These are phyloP conservation scores for Bhutanitis thaidina DNA, from an alignment of 2,888 invertebrate genomes.

Conservation along the genomic window DNA sequence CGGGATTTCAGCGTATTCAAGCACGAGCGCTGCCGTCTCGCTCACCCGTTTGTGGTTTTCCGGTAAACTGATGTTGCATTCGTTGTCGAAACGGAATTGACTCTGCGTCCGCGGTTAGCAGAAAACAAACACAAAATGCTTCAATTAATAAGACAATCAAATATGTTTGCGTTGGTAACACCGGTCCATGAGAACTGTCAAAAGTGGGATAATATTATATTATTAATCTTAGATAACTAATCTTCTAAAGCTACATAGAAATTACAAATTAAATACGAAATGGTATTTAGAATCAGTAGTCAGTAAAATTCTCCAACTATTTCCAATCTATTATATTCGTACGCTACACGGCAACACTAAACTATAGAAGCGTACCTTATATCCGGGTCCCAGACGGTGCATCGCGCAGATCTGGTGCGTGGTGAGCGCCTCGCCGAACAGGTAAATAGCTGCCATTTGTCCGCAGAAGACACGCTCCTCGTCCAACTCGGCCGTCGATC, in stretches of 20 bases:
- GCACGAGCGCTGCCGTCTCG: slow-evolving; percentile 73
- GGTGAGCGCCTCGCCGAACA: slow-evolving; percentile 98
- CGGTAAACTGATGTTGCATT: slow-evolving; percentile 97
- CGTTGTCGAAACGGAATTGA: slow-evolving; percentile 99
- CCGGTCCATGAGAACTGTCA: too few relatives aligned
- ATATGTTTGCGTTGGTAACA: not conserved
- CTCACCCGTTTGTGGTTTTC: slow-evolving; percentile 99
- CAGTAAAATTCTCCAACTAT: not conserved
- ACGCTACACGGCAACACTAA: not conserved
- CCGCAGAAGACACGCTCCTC: slow-evolving; percentile 99
- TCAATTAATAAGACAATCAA: slow-evolving; percentile 6
- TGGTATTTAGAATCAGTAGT: too few relatives aligned
- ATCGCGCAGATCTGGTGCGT: slow-evolving; percentile 99
- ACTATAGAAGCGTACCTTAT: slow-evolving; percentile 86
- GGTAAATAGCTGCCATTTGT: slow-evolving; percentile 99
- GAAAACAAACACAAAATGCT: slow-evolving; percentile 42
- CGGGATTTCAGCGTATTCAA: slow-evolving; percentile 51
- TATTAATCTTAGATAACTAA: too few relatives aligned
- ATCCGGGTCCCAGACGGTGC: slow-evolving; percentile 98
- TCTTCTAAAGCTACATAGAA: too few relatives aligned
- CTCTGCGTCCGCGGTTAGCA: slow-evolving; percentile 85
- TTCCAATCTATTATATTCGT: not conserved
- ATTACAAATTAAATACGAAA: too few relatives aligned
- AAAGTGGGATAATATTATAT: too few relatives aligned
- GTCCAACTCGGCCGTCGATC: slow-evolving; percentile 97